Base-by-base conservation (phyloP, 2,888 invertebrate species). In the Eumacrocentrus americanus region DNA sequence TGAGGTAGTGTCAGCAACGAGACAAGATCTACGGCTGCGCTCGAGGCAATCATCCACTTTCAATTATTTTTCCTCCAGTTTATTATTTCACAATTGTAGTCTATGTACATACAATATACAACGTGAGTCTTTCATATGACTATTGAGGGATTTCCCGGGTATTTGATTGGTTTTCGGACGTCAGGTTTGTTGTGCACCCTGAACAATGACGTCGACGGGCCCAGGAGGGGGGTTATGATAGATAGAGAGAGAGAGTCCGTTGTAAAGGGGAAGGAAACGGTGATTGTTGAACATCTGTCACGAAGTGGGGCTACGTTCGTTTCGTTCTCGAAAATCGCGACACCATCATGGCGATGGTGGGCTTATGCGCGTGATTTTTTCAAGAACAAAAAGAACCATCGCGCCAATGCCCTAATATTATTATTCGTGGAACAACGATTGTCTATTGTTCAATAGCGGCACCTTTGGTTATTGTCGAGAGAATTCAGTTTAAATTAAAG, bases 251-350 rank as follows among this genome's bases (percentile, higher is more conserved):
- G 22, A 50, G 47, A 16, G 61, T 42, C 34, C 47, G 53, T 50
- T 46, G 23, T 67, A 67, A 63, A 65, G 70, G 65, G 67, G 59
- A 67, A 68, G 67, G 67, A 65, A 64, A 71, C 50, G 58, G 63
- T 63, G 66, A 71, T 70, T 69, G 71, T 67, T 68, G 72, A 72
- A 73, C 74, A 74, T 74, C 74, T 74, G 74, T 74, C 74, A 73
- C 72, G 69, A 73, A 70, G 70, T 69, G 67, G 66, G 61, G 63
- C 70, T 68, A 71, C 70, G 70, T 73, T 67, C 71, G 70, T 66
- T 72, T 71, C 64, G 66, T 66, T 68, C 63, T 67, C 65, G 62
- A 73, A 72, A 72, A 71, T 66, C 70, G 70, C 70, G 69, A 72
- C 65, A 75, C 74, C 71, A 72, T 74, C 75, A 75, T 75, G 75